Conservation (phyloP, 2,113 vertebrate genomes). For the Andinoacara biseriatus region DNA sequence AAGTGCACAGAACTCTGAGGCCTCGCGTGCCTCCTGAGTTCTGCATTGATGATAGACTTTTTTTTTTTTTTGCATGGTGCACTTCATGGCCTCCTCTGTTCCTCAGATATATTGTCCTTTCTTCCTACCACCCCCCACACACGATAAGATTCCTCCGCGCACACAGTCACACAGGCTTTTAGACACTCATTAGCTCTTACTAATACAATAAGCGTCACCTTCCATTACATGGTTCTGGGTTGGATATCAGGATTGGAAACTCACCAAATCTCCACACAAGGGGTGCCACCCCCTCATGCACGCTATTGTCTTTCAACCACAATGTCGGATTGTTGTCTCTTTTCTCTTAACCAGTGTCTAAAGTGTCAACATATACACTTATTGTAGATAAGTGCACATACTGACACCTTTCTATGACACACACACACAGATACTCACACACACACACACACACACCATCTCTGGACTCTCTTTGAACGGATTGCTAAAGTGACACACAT, state of each 20-base stretch:
- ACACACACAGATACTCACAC: not conserved
- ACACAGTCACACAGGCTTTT: conserved; percentile 81
- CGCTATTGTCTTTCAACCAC: conserved; percentile 70
- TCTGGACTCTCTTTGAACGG: not conserved
- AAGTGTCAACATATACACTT: conserved; percentile 13
- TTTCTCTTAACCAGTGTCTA: conserved; percentile 23
- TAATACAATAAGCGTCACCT: conserved; percentile 84
- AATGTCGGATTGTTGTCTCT: conserved; percentile 70
- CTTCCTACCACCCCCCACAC: conserved; percentile 68
- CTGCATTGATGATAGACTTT: conserved; percentile 3
- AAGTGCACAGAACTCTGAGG: conserved; percentile 12
- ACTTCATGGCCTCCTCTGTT: conserved; percentile 52
- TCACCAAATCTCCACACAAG: conserved; percentile 76
- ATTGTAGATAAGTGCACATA: not conserved
- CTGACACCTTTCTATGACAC: not conserved
- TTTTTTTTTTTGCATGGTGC: conserved; percentile 31
- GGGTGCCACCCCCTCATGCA: conserved; percentile 47
- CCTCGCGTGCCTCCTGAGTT: conserved; percentile 65
- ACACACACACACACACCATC: no score
- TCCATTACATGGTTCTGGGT: conserved; percentile 77
- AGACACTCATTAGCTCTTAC: conserved; percentile 81
- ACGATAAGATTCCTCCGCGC: conserved; percentile 75
- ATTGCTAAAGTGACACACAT: conserved; percentile 8
- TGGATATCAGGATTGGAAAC: conserved; percentile 79
- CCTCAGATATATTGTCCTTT: conserved; percentile 59